Percentiles rank a stretch among this genome's conserved stretches.
These are phyloP conservation scores for Galerucella calmariensis DNA, from an alignment of 2,888 invertebrate genomes.

Conservation along the genomic window DNA sequence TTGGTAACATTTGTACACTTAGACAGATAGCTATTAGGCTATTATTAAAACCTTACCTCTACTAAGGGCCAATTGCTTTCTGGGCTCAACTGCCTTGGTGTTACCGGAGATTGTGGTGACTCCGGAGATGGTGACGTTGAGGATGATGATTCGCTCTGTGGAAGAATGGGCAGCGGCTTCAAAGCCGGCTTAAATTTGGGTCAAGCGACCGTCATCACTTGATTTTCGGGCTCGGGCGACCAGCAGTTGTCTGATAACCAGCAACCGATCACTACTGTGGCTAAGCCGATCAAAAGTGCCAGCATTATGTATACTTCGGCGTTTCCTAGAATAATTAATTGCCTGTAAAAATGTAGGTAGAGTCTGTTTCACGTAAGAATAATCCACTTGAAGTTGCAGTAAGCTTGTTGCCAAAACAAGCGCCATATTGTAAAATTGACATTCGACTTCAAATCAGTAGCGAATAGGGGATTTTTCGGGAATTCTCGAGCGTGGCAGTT, in stretches of 20 bases:
- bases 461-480: too few species aligned
- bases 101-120: constrained; percentile 46
- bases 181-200: constrained; percentile 73
- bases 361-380: too few species aligned
- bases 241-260: constrained; percentile 84
- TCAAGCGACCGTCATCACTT: constrained; percentile 76
- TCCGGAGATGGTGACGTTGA: constrained; percentile 43
- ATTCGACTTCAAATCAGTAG: too few species aligned
- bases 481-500: too few species aligned
- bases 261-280: constrained; percentile 80
- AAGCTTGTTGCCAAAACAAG: too few species aligned
- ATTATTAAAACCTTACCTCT: constrained; percentile 48
- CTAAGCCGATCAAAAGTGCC: constrained; percentile 77
- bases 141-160: constrained; percentile 58
- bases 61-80: constrained; percentile 64
- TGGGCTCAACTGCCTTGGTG: constrained; percentile 53
- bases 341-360: neutral
- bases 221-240: constrained; percentile 78
- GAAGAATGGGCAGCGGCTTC: constrained; percentile 51
- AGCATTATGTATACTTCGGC: constrained; percentile 81
- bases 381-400: too few species aligned
- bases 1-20: too few species aligned
- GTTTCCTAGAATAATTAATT: constrained; percentile 66
- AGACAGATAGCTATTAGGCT: neutral
- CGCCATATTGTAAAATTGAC: too few species aligned